Base-by-base conservation (phyloP, 2,113 vertebrate genomes). In the Actenoides hombroni region DNA sequence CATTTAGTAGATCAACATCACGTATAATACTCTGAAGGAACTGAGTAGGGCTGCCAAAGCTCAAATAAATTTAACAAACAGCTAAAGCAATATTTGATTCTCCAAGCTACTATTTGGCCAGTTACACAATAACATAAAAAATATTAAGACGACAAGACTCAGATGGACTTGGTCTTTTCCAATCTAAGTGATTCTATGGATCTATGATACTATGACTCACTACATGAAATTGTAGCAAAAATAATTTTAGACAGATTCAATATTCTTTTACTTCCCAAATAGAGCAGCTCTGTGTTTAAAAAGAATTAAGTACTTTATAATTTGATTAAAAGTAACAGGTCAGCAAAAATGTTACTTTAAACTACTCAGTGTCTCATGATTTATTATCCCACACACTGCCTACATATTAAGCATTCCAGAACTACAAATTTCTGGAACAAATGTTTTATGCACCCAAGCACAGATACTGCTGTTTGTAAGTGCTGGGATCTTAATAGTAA, bases 351-450 rank as follows among this genome's bases (percentile, higher is more conserved):
- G 33, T 75, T 77, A 68, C 70, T 94, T 92, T 68, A 84, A 92
- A 68, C 56, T 75, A 67, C 42, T 92, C 12, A 71, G 39, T 26
- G 35, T 73, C 80, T 94, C 80, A 64, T 77, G 60, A 86, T 83
- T 83, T 75, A 74, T 74, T 78, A 95, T 93, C 94, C 95, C 89
- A 86, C 96, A 90, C 63, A 63, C 80, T 74, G 76, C 90, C 91
- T 82, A 95, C 94, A 80, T 59, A 88, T 49, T 46, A 94, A 74
- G 67, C 84, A 83, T 91, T 91, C 78, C 75, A 95, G 85, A 90
- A 88, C 49, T 40, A 90, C 49, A 39, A 11, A 93, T 86, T 88
- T 90, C 82, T 95, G 33, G 29, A 94, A 84, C 49, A 90, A 94
- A 67, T 35, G 64, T 70, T 93, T 85, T 63, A 88, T 39, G 56